Conservation (phyloP, 2,888 invertebrate genomes). For the Drosophila atripex region DNA sequence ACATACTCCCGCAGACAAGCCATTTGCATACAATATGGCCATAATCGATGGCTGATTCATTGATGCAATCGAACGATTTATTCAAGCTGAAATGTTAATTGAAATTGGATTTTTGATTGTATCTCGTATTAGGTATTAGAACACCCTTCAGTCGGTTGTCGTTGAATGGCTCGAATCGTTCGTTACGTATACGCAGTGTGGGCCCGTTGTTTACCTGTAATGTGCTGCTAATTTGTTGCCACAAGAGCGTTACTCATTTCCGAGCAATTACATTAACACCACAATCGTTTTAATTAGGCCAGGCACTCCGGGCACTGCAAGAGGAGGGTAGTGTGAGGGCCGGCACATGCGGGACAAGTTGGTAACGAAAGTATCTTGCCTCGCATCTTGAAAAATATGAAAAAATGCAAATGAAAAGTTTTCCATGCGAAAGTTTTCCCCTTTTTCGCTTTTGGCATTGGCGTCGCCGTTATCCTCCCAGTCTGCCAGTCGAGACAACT, state of each 20-base stretch:
- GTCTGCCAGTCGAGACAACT: constrained; percentile 52
- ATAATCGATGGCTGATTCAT: constrained; percentile 3
- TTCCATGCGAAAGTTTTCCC: constrained; percentile 41
- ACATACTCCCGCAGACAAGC: neutral
- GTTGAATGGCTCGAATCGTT: neutral
- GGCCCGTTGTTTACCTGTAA: constrained; percentile 33
- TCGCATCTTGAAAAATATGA: constrained; percentile 37
- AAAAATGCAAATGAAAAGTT: constrained; percentile 38
- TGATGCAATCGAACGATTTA: constrained; percentile 12
- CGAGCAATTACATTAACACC: constrained; percentile 71
- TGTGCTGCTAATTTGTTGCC: constrained; percentile 39
- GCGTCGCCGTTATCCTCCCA: constrained; percentile 27
- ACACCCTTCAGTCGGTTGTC: neutral
- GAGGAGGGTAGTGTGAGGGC: neutral
- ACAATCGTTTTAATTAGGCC: constrained; percentile 64
- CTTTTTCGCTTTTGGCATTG: constrained; percentile 41
- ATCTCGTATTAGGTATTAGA: neutral
- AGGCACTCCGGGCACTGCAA: constrained; percentile 6
- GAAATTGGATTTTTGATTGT: neutral
- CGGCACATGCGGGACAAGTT: constrained; percentile 10
- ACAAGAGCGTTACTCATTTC: constrained; percentile 48
- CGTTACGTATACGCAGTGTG: neutral
- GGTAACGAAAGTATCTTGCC: constrained; percentile 28
- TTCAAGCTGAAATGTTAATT: constrained; percentile 22
- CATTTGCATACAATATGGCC: constrained; percentile 1